phyloP scores from a whole-genome alignment of 2,797 vertebrate species.

The Triplophysa yarkandensis region DNA sequence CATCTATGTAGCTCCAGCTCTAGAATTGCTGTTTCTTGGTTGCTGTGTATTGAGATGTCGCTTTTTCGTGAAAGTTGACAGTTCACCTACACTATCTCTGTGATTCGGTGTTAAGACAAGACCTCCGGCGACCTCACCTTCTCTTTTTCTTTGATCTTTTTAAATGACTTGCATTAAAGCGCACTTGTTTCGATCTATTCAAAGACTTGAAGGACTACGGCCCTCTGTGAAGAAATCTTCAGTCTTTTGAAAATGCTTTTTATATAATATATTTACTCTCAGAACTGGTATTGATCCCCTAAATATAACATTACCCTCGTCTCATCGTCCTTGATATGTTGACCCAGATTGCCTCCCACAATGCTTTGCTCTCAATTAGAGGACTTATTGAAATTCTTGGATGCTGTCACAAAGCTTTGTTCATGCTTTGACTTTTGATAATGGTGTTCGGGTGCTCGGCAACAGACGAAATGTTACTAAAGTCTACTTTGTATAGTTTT shows the following conservation, averaged over 20 bases:
- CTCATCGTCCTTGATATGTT: slow-evolving; percentile 48
- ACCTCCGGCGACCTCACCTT: slow-evolving; percentile 16
- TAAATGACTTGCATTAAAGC: slow-evolving; percentile 35
- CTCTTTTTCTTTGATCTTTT: slow-evolving; percentile 42
- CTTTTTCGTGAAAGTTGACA: slow-evolving; percentile 28
- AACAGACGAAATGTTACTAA: not conserved
- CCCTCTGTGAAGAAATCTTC: slow-evolving; percentile 25
- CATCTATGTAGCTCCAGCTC: slow-evolving; percentile 25
- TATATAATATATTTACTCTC: slow-evolving; percentile 51
- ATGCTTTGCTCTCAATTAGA: slow-evolving; percentile 31
- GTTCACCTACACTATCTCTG: slow-evolving; percentile 28
- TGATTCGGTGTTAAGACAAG: slow-evolving; percentile 27
- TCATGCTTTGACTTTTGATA: slow-evolving; percentile 28
- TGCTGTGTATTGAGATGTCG: not conserved
- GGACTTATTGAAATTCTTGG: slow-evolving; percentile 49
- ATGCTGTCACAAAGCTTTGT: slow-evolving; percentile 31
- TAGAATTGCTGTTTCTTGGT: slow-evolving; percentile 31
- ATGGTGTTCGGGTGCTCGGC: slow-evolving; percentile 16
- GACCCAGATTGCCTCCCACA: slow-evolving; percentile 48
- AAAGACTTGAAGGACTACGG: slow-evolving; percentile 31
- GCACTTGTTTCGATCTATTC: slow-evolving; percentile 36
- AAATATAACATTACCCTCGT: slow-evolving; percentile 58
- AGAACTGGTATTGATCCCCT: slow-evolving; percentile 52
- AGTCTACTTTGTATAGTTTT: too few relatives aligned
- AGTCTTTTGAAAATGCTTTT: slow-evolving; percentile 45